These are phyloP conservation scores for Addax nasomaculatus DNA, from an alignment of 2,113 vertebrate genomes.

Conservation along the genomic window DNA sequence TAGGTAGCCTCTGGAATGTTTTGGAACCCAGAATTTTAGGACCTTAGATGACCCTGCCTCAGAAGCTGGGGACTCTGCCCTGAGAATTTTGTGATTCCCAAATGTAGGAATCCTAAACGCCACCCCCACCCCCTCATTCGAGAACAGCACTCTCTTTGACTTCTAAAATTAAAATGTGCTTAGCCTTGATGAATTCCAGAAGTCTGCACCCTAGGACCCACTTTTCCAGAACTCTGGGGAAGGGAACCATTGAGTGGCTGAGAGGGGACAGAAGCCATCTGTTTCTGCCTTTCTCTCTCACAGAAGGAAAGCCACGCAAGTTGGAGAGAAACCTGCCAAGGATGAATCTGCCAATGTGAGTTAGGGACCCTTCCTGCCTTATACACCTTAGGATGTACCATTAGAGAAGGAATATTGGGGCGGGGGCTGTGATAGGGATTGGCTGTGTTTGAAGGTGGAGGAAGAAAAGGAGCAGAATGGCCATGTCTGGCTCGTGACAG, in stretches of 20 bases:
- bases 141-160: not conserved
- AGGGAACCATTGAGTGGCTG: not conserved
- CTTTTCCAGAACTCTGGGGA: not conserved
- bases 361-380: not conserved
- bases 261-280: not conserved
- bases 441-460: not conserved
- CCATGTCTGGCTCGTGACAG: not conserved
- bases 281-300: constrained; percentile 3
- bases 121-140: not conserved
- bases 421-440: not conserved
- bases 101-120: not conserved
- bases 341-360: constrained; percentile 82
- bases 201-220: not conserved
- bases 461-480: not conserved
- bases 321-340: constrained; percentile 83
- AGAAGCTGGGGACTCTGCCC: not conserved
- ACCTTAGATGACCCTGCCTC: not conserved
- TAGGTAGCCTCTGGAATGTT: not conserved
- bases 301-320: constrained; percentile 90
- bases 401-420: not conserved
- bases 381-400: not conserved
- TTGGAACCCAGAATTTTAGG: not conserved
- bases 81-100: not conserved
- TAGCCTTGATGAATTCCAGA: not conserved
- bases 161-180: not conserved